Conservation (phyloP, 2,888 invertebrate genomes). For the Scaptodrosophila latifasciaeformis region DNA sequence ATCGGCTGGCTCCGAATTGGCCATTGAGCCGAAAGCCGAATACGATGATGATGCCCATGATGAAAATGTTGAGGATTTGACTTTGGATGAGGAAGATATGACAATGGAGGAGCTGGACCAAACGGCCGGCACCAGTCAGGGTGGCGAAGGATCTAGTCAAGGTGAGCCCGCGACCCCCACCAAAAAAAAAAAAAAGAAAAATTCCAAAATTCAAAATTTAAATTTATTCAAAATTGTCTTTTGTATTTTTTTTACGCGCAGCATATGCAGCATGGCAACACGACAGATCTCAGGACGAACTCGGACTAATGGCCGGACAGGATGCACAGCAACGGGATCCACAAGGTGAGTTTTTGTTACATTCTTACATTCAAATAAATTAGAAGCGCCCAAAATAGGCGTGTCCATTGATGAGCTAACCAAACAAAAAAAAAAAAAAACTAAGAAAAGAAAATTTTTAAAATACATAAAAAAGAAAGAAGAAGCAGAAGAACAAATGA, state of each 20-base stretch:
- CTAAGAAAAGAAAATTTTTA: slow-evolving; percentile 23
- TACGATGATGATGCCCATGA: slow-evolving; percentile 82
- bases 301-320: slow-evolving; percentile 85
- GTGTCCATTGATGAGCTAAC: slow-evolving; percentile 30
- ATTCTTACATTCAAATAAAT: slow-evolving; percentile 40
- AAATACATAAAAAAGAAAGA: slow-evolving; percentile 24
- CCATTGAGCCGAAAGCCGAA: slow-evolving; percentile 84
- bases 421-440: slow-evolving; percentile 53
- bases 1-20: slow-evolving; percentile 63
- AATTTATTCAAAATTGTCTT: neutral
- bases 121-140: slow-evolving; percentile 83
- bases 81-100: slow-evolving; percentile 86
- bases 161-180: slow-evolving; percentile 75
- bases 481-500: slow-evolving; percentile 56
- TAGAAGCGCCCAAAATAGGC: slow-evolving; percentile 26
- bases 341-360: slow-evolving; percentile 85
- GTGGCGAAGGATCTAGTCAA: slow-evolving; percentile 83
- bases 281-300: slow-evolving; percentile 89
- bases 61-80: slow-evolving; percentile 89
- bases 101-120: slow-evolving; percentile 78
- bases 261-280: slow-evolving; percentile 92
- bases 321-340: slow-evolving; percentile 86
- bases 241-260: slow-evolving; percentile 72
- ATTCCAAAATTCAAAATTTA: neutral
- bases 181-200: no score